Conservation (phyloP, 2,888 invertebrate genomes). For the Pandemis corylana region DNA sequence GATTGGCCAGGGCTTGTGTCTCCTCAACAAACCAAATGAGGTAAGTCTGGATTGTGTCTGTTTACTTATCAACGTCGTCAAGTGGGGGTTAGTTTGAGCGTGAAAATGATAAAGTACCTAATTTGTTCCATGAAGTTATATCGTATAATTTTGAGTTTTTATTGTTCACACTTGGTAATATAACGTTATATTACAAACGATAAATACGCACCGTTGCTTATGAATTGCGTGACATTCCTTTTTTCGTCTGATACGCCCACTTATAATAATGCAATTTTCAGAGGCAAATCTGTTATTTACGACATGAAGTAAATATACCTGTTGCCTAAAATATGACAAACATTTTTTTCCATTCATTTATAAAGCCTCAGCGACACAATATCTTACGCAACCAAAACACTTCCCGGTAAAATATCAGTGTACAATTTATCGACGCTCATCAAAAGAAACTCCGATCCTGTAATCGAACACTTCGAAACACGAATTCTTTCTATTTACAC, state of each 20-base stretch:
- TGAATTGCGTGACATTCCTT: no score
- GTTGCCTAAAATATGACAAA: neutral
- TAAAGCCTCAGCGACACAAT: neutral
- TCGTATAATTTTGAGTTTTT: no score
- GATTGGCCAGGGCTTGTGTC: constrained; percentile 94
- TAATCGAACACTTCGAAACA: constrained; percentile 37
- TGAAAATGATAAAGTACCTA: no score
- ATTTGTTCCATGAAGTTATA: no score
- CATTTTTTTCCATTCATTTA: neutral
- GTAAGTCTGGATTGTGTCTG: constrained; percentile 65
- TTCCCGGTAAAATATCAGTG: constrained; percentile 22
- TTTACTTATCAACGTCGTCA: neutral
- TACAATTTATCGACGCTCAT: constrained; percentile 33
- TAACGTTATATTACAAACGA: no score
- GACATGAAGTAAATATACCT: no score
- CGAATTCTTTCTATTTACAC: constrained; percentile 39
- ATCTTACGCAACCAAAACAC: constrained; percentile 16
- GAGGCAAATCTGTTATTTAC: no score
- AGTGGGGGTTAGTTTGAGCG: no score
- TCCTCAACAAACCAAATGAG: constrained; percentile 97
- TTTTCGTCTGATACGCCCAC: no score
- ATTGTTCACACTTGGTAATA: no score
- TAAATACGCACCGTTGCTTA: no score
- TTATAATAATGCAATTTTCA: no score
- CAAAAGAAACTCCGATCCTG: constrained; percentile 30